These are phyloP conservation scores for Erebia aethiops DNA, from an alignment of 2,888 invertebrate species.

Conservation along the genomic window DNA sequence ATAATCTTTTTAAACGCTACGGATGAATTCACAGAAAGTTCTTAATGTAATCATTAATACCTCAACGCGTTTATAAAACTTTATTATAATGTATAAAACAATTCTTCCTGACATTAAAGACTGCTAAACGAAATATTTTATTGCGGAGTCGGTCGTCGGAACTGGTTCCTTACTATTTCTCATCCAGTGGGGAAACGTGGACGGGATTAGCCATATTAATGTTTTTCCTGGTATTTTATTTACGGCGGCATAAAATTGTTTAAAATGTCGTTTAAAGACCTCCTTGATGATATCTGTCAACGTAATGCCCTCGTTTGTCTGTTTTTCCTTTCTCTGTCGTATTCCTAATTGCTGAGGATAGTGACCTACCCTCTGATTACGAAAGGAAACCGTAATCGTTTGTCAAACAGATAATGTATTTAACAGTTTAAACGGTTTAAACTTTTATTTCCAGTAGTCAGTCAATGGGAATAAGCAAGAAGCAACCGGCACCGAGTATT, in stretches of 20 bases:
- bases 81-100: slow-evolving; percentile 24
- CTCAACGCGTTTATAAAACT: slow-evolving; percentile 24
- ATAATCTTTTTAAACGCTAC: background rate
- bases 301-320: slow-evolving; percentile 45
- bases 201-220: slow-evolving; percentile 17
- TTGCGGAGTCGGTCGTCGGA: slow-evolving; percentile 21
- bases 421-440: no score
- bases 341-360: no score
- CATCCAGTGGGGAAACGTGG: slow-evolving; percentile 12
- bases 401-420: no score
- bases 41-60: slow-evolving; percentile 17
- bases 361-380: no score
- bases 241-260: slow-evolving; percentile 12
- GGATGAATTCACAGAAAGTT: background rate
- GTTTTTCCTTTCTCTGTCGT: slow-evolving; percentile 23
- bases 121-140: slow-evolving; percentile 5
- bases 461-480: no score
- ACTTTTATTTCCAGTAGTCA: no score
- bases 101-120: slow-evolving; percentile 26
- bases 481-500: no score
- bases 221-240: slow-evolving; percentile 14
- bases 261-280: slow-evolving; percentile 19
- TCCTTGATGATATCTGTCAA: slow-evolving; percentile 40
- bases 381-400: no score
- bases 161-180: slow-evolving; percentile 19